phyloP scores from a whole-genome alignment of 2,113 vertebrate species.

The Kryptolebias marmoratus region DNA sequence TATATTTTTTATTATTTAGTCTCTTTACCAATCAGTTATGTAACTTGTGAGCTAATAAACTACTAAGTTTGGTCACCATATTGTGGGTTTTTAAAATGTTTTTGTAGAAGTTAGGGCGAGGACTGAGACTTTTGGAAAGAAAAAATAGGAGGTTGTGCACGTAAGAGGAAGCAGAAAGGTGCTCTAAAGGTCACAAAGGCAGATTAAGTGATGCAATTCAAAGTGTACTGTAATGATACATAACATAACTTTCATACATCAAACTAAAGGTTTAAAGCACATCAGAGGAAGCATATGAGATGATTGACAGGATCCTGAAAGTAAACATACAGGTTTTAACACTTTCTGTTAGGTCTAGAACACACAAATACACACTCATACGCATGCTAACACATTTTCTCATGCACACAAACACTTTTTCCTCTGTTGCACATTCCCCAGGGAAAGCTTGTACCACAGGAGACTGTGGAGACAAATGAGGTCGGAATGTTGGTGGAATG shows the following conservation, averaged over 20 bases:
- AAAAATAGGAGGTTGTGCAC: conserved; percentile 24
- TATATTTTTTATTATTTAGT: background rate
- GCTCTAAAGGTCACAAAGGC: conserved; percentile 61
- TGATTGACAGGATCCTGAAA: background rate
- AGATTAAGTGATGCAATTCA: conserved; percentile 9
- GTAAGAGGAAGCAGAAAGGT: conserved; percentile 1
- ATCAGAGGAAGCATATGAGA: background rate
- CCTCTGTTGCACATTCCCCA: conserved; percentile 39
- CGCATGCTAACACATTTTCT: conserved; percentile 1
- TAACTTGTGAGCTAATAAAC: background rate
- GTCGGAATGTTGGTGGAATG: conserved; percentile 41
- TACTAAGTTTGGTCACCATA: conserved; percentile 3
- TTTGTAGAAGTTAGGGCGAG: conserved; percentile 19
- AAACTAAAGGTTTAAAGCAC: background rate
- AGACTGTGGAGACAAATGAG: conserved; percentile 58
- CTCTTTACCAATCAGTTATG: background rate
- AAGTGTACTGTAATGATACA: background rate
- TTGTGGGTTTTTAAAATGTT: conserved; percentile 30
- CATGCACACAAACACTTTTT: conserved; percentile 33
- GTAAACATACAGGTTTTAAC: background rate
- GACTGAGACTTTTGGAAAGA: background rate
- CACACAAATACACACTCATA: conserved; percentile 14
- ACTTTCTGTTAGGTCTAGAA: background rate
- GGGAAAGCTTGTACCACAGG: conserved; percentile 46
- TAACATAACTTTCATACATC: background rate